Percentiles rank a stretch among this genome's conserved stretches.
Evolutionary conservation across 2,888 invertebrate genomes (phyloP).

Genomic region (Pyrrhosoma nymphula): DNA sequence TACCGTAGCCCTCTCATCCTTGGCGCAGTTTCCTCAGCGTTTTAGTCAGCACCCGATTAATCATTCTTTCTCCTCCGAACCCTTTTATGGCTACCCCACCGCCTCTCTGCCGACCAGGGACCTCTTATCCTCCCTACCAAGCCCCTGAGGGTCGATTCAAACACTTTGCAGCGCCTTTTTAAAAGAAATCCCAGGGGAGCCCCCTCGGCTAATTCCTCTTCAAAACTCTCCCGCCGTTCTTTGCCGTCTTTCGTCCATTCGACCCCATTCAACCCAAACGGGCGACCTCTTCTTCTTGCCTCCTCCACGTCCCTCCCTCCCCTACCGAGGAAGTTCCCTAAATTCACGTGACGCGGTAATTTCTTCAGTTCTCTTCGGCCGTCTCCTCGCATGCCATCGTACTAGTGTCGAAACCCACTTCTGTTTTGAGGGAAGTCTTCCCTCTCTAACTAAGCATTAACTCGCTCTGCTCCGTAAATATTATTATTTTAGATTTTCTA

Average conservation of each 20-base stretch:
- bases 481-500: too few species aligned
- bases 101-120: neutral
- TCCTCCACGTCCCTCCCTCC: neutral
- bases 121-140: neutral
- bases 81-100: neutral
- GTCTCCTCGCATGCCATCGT: neutral
- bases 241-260: too few species aligned
- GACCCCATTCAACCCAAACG: too few species aligned
- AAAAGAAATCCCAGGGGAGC: neutral
- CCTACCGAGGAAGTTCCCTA: neutral
- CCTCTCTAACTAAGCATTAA: too few species aligned
- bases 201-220: neutral
- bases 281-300: too few species aligned
- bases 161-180: neutral
- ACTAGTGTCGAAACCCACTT: too few species aligned
- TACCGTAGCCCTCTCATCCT: neutral
- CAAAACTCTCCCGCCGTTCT: too few species aligned
- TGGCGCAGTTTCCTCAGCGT: neutral
- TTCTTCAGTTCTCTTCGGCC: neutral
- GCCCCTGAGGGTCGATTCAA: neutral
- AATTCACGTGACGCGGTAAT: neutral
- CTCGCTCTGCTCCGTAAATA: too few species aligned
- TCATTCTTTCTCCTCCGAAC: neutral
- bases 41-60: neutral
- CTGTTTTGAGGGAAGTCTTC: too few species aligned